Evolutionary conservation across 2,113 vertebrate genomes (phyloP), one percentile per base, ranked within the genome.

Genomic region (Naja naja): DNA sequence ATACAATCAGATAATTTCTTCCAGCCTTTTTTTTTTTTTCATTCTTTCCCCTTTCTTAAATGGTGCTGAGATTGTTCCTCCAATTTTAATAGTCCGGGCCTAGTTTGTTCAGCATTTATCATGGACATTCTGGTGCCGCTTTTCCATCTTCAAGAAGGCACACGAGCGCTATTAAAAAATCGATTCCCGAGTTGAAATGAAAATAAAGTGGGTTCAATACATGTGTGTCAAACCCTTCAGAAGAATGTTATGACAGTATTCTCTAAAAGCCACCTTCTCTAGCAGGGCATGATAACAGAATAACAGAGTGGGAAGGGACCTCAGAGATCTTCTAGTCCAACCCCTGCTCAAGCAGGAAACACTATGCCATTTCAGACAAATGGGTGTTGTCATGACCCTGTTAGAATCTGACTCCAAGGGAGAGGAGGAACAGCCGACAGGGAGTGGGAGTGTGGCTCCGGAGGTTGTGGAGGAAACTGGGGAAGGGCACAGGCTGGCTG

Each of bases 1-100:
- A 93, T 95, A 85, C 93, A 93, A n/a, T 64, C 27, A 9, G 86
- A 47, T 87, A 81, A 91, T 30, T 91, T 53, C 52, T 58, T 81
- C 5, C 81, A 85, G 86, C 23, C 27, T 88, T 27, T 47, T 25
- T 34, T 12, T 8, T 8, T 10, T 6, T n/a, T n/a, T n/a, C n/a
- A n/a, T n/a, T 25, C 5, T 2, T 34, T 18, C 20, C 30, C 10
- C 2, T 20, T 2, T 27, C 39, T n/a, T 30, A 47, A 86, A 93
- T 86, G 54, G 12, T 55, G 16, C 60, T 81, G 91, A 89, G 45
- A 25, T 54, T 45, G 49, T 60, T 53, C 47, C 45, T 60, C 23
- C 53, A 10, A 54, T 89, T 92, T 89, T 55, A 92, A 89, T 54
- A 14, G 53, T 47, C 34, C 14, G 39, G 47, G 56, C 87, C 20